Percentiles rank a stretch among this genome's conserved stretches.
phyloP scores from a whole-genome alignment of 35 echinoderm and acorn worm genomes.

The Ophioderma brevispina region DNA sequence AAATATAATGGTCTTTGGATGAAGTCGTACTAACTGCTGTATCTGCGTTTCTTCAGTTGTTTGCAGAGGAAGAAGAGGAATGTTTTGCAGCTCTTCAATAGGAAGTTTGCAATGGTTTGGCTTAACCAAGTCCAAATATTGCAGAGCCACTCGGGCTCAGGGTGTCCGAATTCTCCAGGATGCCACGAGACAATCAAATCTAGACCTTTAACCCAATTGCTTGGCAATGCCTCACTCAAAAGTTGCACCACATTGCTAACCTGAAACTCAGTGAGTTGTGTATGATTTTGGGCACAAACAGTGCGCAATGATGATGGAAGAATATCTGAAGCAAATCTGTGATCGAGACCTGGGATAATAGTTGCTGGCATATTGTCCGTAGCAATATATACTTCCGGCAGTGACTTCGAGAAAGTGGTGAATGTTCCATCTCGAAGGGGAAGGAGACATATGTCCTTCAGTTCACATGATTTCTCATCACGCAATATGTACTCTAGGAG shows the following conservation, averaged over 20 bases:
- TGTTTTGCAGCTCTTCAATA: background rate
- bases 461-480: background rate
- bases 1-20: background rate
- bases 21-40: background rate
- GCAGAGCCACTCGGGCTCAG: background rate
- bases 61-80: slow-evolving; percentile 18
- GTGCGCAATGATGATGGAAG: background rate
- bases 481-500: slow-evolving; percentile 50
- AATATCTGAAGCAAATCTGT: slow-evolving; percentile 4
- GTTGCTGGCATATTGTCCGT: background rate
- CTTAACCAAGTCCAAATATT: slow-evolving; percentile 20
- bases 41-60: background rate
- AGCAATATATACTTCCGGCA: background rate
- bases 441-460: slow-evolving; percentile 28
- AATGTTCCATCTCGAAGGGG: slow-evolving; percentile 56
- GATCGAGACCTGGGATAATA: slow-evolving; percentile 11
- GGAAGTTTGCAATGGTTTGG: background rate
- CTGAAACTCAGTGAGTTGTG: background rate
- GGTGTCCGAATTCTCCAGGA: background rate
- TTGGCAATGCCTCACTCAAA: background rate
- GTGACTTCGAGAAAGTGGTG: background rate
- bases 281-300: background rate
- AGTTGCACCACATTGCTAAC: background rate
- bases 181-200: background rate
- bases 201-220: background rate